Evolutionary conservation across 2,888 invertebrate species (phyloP).

Genomic region (Orthosia gracilis): DNA sequence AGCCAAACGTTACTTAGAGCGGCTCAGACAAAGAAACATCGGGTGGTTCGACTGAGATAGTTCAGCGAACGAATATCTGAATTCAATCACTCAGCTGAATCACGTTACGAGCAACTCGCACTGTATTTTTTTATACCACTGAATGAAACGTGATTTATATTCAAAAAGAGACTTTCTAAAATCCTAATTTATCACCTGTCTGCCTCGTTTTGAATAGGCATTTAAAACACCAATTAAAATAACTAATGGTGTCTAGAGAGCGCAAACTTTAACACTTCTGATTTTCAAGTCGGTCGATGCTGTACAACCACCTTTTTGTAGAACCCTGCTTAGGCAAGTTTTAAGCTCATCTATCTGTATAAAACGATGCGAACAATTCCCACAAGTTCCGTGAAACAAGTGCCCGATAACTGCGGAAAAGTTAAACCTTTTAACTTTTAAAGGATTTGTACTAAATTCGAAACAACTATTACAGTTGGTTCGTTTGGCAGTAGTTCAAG

Average conservation of each 20-base stretch:
- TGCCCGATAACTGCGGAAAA: slow-evolving; percentile 69
- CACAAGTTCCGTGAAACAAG: slow-evolving; percentile 65
- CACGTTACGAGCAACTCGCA: slow-evolving; percentile 45
- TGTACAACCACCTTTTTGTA: slow-evolving; percentile 42
- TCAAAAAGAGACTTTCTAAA: slow-evolving; percentile 39
- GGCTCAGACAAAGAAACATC: slow-evolving; percentile 61
- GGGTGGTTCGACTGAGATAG: slow-evolving; percentile 43
- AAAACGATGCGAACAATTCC: slow-evolving; percentile 57
- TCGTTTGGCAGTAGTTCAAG: slow-evolving; percentile 58
- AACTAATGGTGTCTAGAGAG: slow-evolving; percentile 51
- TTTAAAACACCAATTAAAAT: slow-evolving; percentile 58
- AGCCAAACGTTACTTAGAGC: slow-evolving; percentile 56
- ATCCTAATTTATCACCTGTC: slow-evolving; percentile 41
- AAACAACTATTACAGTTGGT: slow-evolving; percentile 67
- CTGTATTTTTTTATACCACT: slow-evolving; percentile 34
- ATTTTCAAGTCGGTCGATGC: slow-evolving; percentile 45
- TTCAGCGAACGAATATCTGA: slow-evolving; percentile 45
- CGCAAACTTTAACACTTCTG: slow-evolving; percentile 47
- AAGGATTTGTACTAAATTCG: slow-evolving; percentile 70
- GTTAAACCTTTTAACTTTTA: slow-evolving; percentile 70
- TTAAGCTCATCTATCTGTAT: slow-evolving; percentile 58
- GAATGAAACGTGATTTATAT: slow-evolving; percentile 37
- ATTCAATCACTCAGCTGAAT: slow-evolving; percentile 61
- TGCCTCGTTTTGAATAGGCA: slow-evolving; percentile 44
- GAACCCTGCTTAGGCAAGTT: slow-evolving; percentile 53